Evolutionary conservation across 2,797 vertebrate species (phyloP).

Genomic region (Gymnopithys bicolor): DNA sequence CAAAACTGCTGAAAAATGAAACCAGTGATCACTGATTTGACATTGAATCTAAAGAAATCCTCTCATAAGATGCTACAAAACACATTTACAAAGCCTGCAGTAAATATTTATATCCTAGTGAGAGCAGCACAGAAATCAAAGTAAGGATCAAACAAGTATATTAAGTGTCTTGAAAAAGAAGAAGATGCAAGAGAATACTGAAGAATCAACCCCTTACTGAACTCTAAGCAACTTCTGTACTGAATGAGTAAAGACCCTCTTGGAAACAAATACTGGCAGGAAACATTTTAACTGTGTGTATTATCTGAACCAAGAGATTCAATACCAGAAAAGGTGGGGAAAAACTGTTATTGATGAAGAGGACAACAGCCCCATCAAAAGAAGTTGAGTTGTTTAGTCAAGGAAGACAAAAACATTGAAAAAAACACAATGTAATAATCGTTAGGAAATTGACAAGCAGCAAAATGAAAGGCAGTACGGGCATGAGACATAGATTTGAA

Average conservation of each 20-base stretch:
- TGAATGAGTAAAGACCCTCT: background rate
- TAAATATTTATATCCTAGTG: background rate
- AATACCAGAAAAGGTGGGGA: background rate
- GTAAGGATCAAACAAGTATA: background rate
- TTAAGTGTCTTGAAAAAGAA: background rate
- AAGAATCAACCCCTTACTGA: background rate
- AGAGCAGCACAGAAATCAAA: background rate
- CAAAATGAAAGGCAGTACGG: background rate
- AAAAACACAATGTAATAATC: background rate
- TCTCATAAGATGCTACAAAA: background rate
- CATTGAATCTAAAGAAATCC: background rate
- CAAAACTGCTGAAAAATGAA: background rate
- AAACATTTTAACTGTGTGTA: background rate
- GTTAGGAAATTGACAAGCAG: background rate
- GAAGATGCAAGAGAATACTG: background rate
- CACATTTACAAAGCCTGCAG: background rate
- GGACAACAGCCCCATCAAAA: background rate
- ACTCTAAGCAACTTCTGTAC: background rate
- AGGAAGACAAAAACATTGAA: background rate
- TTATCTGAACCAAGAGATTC: background rate
- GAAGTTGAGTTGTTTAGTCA: background rate
- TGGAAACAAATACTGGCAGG: background rate
- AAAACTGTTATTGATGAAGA: background rate
- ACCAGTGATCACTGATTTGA: background rate
- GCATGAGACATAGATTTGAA: background rate